phyloP scores from a whole-genome alignment of 2,888 invertebrate genomes.

The Melipona beecheii region DNA sequence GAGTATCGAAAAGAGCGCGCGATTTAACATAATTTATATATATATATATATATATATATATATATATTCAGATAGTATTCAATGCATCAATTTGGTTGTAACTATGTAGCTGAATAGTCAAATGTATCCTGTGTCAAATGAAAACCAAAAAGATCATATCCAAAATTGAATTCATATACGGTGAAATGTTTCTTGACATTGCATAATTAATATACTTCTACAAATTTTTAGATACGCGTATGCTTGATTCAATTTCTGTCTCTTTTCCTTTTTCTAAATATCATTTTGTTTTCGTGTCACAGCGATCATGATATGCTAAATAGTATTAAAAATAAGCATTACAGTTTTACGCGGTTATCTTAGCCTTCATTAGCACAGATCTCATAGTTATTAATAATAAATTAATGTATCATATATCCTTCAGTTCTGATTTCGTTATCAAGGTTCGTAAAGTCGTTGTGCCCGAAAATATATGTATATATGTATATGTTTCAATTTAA shows the following conservation, averaged over 20 bases:
- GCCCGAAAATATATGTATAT: constrained; percentile 39
- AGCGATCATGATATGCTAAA: constrained; percentile 53
- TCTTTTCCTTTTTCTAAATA: constrained; percentile 22
- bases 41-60: no score
- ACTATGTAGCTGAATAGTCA: constrained; percentile 7
- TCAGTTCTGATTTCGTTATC: constrained; percentile 37
- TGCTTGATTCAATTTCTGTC: constrained; percentile 10
- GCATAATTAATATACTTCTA: constrained; percentile 28
- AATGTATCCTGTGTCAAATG: constrained; percentile 12
- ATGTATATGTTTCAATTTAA: constrained; percentile 14
- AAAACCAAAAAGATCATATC: constrained; percentile 25
- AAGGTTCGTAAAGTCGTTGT: constrained; percentile 49
- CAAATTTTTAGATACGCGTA: constrained; percentile 24
- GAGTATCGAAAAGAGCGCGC: constrained; percentile 27
- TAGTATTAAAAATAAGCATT: constrained; percentile 57
- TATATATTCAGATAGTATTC: constrained; percentile 25
- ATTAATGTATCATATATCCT: constrained; percentile 29
- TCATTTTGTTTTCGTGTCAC: constrained; percentile 33
- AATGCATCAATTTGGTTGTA: constrained; percentile 22
- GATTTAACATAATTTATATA: constrained; percentile 12
- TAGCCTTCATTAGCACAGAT: constrained; percentile 46
- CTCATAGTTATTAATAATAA: constrained; percentile 31
- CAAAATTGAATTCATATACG: constrained; percentile 15
- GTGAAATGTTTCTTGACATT: constrained; percentile 17
- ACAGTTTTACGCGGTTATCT: constrained; percentile 39